Base-by-base conservation (phyloP, 2,888 invertebrate species). In the Epirrita christyi region DNA sequence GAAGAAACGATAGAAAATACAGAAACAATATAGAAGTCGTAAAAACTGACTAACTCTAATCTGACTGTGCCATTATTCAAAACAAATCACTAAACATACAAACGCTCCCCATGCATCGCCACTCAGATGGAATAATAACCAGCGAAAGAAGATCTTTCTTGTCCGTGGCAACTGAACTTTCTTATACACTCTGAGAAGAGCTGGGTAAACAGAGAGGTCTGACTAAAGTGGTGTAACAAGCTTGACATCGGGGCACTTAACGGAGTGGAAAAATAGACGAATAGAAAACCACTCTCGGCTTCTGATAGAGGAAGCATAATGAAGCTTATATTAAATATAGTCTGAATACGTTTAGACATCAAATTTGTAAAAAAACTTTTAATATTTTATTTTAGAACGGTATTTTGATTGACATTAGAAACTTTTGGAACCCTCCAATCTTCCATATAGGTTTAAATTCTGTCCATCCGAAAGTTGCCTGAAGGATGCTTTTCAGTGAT, bases 201-300 rank as follows among this genome's bases (percentile, higher is more conserved):
- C 36, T 50, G 45, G 38, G 37, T 32, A 42, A 59, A 59, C 49
- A 54, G 27, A 37, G 41, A 15, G 63, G 29, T 66, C 63, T 48
- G 40, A 29, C 14, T 60, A 63, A 51, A 61, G 57, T 63, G 61
- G 63, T 32, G 32, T 10, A 11, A 11, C 43, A 53, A 59, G 59
- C 51, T 61, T 55, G 59, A 61, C 64, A 61, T 51, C 48, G 60
- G 57, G 48, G 45, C 54, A 57, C 47, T 65, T 60, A 65, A 65
- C 63, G 63, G 59, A 14, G 54, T 60, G 63, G 64, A 65, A 64
- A 66, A 63, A 64, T 65, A 63, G 7, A 63, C 62, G 58, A 61
- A 49, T 21, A 32, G 29, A 36, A 55, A 36, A 43, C 38, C 10
- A 13, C 51, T 44, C 40, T 43, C 21, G 6, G 29, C 28, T 15